Evolutionary conservation across 2,113 vertebrate species (phyloP), one percentile per base, ranked within the genome.

Genomic region (Maylandia zebra): DNA sequence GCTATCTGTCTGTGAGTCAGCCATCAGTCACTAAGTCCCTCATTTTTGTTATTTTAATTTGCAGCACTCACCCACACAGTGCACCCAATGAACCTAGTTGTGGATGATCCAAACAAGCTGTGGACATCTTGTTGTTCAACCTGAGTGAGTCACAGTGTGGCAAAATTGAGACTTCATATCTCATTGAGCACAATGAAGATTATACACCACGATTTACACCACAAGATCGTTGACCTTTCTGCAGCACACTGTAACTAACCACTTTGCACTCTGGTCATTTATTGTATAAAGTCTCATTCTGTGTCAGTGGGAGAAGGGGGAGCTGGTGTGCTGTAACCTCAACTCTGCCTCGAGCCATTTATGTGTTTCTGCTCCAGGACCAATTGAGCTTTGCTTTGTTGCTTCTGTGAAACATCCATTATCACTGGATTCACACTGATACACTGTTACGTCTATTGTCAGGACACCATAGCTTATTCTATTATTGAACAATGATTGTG

Each of bases 1-100:
- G 89, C 69, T 90, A 90, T 92, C 83, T 80, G 82, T 82, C 71
- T 85, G 74, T 93, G 93, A 94, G 91, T 94, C 92, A 95, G 91
- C 81, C 88, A 86, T 91, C 92, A 89, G 74, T 92, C 92, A 90
- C 91, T 48, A 86, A 82, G 86, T 88, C 86, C 90, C 81, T 88
- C 91, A 83, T 93, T 93, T 78, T 94, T 90, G 88, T 91, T 85
- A 90, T 92, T 91, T 87, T 88, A 86, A 93, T 89, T 88, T 90
- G 71, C 83, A 52, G 32, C 6, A 22, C 89, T 86, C 94, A 89
- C 94, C 91, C 93, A 94, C 94, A 91, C 90, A 82, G 50, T 10
- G 81, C 45, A 79, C 88, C 50, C 87, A 52, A 5, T 78, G 84
- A 86, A 89, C 83, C 84, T 82, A 13, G 22, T 17, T 81, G 36